phyloP scores from a whole-genome alignment of 2,888 invertebrate genomes.

The Cephus spinipes region DNA sequence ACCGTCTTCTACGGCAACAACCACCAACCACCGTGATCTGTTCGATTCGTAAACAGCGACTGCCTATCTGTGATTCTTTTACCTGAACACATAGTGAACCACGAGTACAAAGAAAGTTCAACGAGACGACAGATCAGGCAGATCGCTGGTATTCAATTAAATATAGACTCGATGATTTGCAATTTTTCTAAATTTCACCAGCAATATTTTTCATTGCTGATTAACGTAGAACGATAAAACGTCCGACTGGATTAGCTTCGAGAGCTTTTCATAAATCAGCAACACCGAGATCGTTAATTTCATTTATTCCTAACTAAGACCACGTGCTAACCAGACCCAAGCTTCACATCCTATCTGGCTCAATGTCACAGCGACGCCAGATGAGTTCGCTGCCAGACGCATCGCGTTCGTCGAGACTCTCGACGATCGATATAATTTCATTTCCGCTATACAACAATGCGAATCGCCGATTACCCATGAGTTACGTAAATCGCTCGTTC shows the following conservation, averaged over 20 bases:
- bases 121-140: background rate
- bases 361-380: background rate
- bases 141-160: background rate
- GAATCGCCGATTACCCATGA: background rate
- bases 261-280: slow-evolving; percentile 41
- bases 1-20: background rate
- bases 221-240: background rate
- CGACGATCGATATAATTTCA: background rate
- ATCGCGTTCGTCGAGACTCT: background rate
- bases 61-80: background rate
- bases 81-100: background rate
- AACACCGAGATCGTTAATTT: slow-evolving; percentile 34
- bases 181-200: background rate
- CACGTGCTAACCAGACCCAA: slow-evolving; percentile 42
- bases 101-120: background rate
- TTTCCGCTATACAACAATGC: background rate
- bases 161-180: background rate
- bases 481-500: background rate
- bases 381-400: background rate
- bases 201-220: background rate
- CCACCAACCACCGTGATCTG: background rate
- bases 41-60: background rate
- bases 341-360: slow-evolving; percentile 9
- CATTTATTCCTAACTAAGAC: slow-evolving; percentile 41
- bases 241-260: background rate